A percentile compares a stretch with the other conserved stretches of the same genome.
Conservation (phyloP, 1,140 invertebrate species). For the Macrobrachium rosenbergii region DNA sequence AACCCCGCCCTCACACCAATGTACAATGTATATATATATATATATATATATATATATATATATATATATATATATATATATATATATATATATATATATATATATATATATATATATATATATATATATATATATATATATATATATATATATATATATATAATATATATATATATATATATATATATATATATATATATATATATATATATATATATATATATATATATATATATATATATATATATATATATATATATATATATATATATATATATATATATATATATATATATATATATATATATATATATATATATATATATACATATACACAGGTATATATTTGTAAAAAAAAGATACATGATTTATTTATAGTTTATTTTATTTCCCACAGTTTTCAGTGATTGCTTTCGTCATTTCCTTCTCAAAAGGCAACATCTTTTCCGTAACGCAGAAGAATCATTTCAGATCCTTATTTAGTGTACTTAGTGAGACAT, state of each 20-base stretch:
- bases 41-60: too few relatives aligned
- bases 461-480: too few relatives aligned
- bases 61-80: too few relatives aligned
- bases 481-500: too few relatives aligned
- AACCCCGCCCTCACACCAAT: too few relatives aligned
- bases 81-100: conserved; percentile 22
- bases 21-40: too few relatives aligned
- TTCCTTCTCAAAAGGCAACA: too few relatives aligned
- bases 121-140: conserved; percentile 26
- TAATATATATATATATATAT: conserved; percentile 12
- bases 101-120: conserved; percentile 24
- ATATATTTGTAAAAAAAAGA: not conserved
- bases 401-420: not conserved
- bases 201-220: conserved; percentile 33
- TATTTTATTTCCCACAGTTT: too few relatives aligned
- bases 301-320: conserved; percentile 48
- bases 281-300: conserved; percentile 47
- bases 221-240: conserved; percentile 24
- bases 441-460: too few relatives aligned
- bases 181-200: conserved; percentile 28
- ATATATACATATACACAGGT: conserved; percentile 20
- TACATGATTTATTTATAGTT: too few relatives aligned
- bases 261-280: conserved; percentile 35
- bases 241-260: conserved; percentile 36
- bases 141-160: conserved; percentile 19